A percentile compares a stretch with the other conserved stretches of the same genome.
phyloP scores from a whole-genome alignment of 2,113 vertebrate species.

The Ancistrus triradiatus region DNA sequence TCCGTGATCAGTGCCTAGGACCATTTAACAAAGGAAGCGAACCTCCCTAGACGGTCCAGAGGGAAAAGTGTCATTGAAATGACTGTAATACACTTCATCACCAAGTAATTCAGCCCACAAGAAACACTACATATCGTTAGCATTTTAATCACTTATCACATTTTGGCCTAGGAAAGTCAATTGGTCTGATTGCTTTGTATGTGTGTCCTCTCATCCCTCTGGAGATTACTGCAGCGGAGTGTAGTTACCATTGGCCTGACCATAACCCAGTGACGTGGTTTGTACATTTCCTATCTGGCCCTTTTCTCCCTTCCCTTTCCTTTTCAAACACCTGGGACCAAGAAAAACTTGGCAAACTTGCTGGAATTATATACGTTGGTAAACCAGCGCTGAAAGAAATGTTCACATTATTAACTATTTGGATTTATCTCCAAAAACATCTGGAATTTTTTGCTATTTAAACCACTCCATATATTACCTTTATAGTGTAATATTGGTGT shows the following conservation, averaged over 20 bases:
- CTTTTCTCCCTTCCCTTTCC: constrained; percentile 16
- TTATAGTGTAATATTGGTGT: no score
- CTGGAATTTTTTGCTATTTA: no score
- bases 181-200: no score
- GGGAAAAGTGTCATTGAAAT: constrained; percentile 12
- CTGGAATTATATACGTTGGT: no score
- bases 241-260: constrained; percentile 32
- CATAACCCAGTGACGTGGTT: constrained; percentile 6
- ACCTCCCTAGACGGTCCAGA: constrained; percentile 1
- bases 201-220: no score
- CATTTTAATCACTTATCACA: constrained; percentile 13
- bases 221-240: constrained; percentile 5
- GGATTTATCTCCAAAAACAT: no score
- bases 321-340: constrained; percentile 27
- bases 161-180: constrained; percentile 14
- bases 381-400: no score
- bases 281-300: constrained; percentile 25
- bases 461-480: no score
- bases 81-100: constrained; percentile 14
- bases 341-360: no score
- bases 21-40: constrained; percentile 30
- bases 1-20: constrained; percentile 14
- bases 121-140: no score
- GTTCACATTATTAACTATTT: no score
- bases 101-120: constrained; percentile 1